Evolutionary conservation across 2,888 invertebrate genomes (phyloP).

Genomic region (Heliothis peltigera): DNA sequence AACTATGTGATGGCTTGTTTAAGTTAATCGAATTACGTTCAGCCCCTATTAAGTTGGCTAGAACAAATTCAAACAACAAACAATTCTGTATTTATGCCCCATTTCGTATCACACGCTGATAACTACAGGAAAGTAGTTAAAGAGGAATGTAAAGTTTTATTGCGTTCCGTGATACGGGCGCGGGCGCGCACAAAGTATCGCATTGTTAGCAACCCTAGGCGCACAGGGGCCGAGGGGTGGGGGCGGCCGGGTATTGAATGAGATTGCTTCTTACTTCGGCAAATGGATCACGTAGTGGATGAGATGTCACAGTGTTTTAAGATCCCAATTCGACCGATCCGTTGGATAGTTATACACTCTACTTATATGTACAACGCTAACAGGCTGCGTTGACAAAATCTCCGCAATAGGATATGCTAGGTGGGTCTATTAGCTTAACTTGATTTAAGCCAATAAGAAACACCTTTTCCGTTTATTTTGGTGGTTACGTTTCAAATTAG

Average conservation of each 20-base stretch:
- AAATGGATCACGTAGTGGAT: constrained; percentile 91
- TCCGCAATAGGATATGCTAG: constrained; percentile 20
- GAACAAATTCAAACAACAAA: constrained; percentile 65
- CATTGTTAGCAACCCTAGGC: constrained; percentile 84
- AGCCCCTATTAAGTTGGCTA: constrained; percentile 39
- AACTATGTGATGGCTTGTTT: constrained; percentile 5
- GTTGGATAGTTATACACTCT: constrained; percentile 74
- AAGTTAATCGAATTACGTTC: constrained; percentile 31
- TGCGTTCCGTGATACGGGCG: constrained; percentile 82
- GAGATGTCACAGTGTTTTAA: constrained; percentile 91
- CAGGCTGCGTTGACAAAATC: constrained; percentile 32
- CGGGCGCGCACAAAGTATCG: constrained; percentile 82
- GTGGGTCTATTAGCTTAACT: constrained; percentile 10
- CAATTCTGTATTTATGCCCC: constrained; percentile 75
- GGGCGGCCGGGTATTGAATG: constrained; percentile 88
- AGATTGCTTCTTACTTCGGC: constrained; percentile 91
- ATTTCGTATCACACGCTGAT: constrained; percentile 83
- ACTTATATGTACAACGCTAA: constrained; percentile 54
- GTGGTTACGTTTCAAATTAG: constrained; percentile 25
- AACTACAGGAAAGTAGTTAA: constrained; percentile 87
- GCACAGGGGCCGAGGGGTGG: constrained; percentile 63
- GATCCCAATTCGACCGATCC: constrained; percentile 87
- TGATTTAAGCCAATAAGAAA: constrained; percentile 15
- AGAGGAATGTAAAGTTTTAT: constrained; percentile 88
- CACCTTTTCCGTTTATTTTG: constrained; percentile 12